Base-by-base conservation (phyloP, 2,113 vertebrate genomes). In the Miniopterus natalensis region DNA sequence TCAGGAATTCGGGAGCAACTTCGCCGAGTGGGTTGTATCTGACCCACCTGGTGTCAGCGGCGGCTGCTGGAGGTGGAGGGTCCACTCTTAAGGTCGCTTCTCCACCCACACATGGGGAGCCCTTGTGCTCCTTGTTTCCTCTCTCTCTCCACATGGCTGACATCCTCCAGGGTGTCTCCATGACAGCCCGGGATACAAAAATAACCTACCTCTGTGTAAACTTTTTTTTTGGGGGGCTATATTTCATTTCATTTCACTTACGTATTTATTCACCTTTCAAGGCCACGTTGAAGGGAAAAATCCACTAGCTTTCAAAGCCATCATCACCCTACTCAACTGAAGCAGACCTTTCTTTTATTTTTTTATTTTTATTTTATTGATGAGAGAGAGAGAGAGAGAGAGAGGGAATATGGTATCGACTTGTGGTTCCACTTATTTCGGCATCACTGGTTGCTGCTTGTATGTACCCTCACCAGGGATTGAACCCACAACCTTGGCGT, bases 241-340 rank as follows among this genome's bases (percentile, higher is more conserved):
- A 20, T 83, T 95, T 87, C 2, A 73, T 96, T 97, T 96, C 3
- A 18, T 92, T 98, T 97, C 68, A 51, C 14, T 51, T 86, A 55
- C 27, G 65, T 94, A 97, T 96, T 93, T 97, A 45, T 80, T 98
- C 91, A 96, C 65, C 74, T 96, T 96, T 92, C 77, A 97, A 97
- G 92, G 74, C 81, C 88, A 96, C 93, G 66, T 95, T 97, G 95
- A 97, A 97, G 36, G 96, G 70, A 84, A 94, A 96, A 95, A 96
- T 85, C 81, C 70, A 91, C 94, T 84, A 88, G 45, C 47, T 88
- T 85, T 75, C 75, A 89, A 94, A 92, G 36, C 97, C 96, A 96
- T 97, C 31, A 25, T 90, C 94, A 88, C 68, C 51, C 53, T 86
- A 83, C 61, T 95, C 36, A 49, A 84, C 14, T 61, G 57, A 95